Evolutionary conservation across 53 echinoderm and acorn worm genomes (phyloP), one percentile per base, ranked within the genome.

Genomic region (Zoroaster sp.): DNA sequence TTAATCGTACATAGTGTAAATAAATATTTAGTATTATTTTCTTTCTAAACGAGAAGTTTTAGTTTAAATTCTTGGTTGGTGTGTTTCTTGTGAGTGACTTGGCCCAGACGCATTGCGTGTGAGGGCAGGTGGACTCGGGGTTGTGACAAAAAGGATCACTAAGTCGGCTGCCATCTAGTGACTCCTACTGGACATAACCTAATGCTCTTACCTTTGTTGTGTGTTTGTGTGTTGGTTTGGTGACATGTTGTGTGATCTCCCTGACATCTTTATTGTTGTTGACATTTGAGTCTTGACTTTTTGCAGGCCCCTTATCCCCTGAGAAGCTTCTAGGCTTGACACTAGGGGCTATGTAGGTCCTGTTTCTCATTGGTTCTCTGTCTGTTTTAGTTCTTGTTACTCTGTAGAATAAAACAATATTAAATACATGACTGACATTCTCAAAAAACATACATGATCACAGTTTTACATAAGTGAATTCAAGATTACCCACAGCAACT

Each of bases 171-270:
- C n/a, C n/a, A n/a, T n/a, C n/a, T n/a, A n/a, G n/a, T n/a, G n/a
- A n/a, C n/a, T n/a, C n/a, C n/a, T n/a, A n/a, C n/a, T n/a, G n/a
- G n/a, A n/a, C n/a, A n/a, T n/a, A n/a, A n/a, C n/a, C n/a, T n/a
- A n/a, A n/a, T n/a, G n/a, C n/a, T 18, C 42, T 63, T 46, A 91
- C 91, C 87, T 91, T 87, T 4, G 65, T 34, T 78, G 71, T 78
- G 65, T 51, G 69, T 43, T 71, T 52, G 49, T 87, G 39, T 39
- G 79, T 53, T 54, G 87, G 34, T 63, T 53, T 77, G 70, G 47
- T 39, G 42, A 71, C 70, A 35, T 87, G 70, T 45, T 72, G 37
- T 2, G 36, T 32, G 1, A 34, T 35, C 14, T 71, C 85, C 11
- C 36, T 69, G 35, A 17, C 72, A 49, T 71, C 70, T 42, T 70